A percentile compares a stretch with the other conserved stretches of the same genome.
These are phyloP conservation scores for Trichomalopsis sarcophagae DNA, from an alignment of 1,140 invertebrate genomes.

Conservation along the genomic window DNA sequence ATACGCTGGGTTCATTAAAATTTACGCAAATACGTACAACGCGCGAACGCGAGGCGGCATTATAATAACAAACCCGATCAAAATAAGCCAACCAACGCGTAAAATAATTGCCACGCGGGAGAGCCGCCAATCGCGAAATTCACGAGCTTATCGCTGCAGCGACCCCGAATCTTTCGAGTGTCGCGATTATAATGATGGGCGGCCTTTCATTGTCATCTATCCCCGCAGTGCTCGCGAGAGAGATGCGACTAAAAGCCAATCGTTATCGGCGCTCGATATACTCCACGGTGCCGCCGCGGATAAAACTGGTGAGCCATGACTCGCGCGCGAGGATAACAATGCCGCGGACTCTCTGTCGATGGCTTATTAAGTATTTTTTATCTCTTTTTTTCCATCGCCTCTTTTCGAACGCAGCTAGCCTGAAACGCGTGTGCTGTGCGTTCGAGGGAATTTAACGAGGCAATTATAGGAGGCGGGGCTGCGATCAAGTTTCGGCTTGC, in stretches of 20 bases:
- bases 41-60: no score
- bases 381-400: constrained; percentile 8
- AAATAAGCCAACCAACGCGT: constrained; percentile 3
- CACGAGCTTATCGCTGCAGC: constrained; percentile 6
- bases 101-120: not conserved
- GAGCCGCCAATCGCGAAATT: not conserved
- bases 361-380: constrained; percentile 45
- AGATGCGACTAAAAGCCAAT: constrained; percentile 24
- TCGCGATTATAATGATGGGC: constrained; percentile 33
- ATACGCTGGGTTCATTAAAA: not conserved
- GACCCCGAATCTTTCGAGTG: constrained; percentile 17
- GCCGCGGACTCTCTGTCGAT: not conserved
- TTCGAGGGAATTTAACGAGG: constrained; percentile 36
- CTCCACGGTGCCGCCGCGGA: not conserved
- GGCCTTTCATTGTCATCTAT: not conserved
- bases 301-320: constrained; percentile 27
- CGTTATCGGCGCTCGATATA: constrained; percentile 34
- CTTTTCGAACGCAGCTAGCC: constrained; percentile 12
- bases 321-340: not conserved
- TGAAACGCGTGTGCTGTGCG: constrained; percentile 3
- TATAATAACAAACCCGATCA: not conserved
- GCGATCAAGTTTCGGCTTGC: not conserved
- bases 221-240: not conserved
- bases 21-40: not conserved
- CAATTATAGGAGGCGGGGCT: constrained; percentile 25